Evolutionary conservation across 1,140 invertebrate genomes (phyloP), one percentile per base, ranked within the genome.

Genomic region (Drosophila busckii): DNA sequence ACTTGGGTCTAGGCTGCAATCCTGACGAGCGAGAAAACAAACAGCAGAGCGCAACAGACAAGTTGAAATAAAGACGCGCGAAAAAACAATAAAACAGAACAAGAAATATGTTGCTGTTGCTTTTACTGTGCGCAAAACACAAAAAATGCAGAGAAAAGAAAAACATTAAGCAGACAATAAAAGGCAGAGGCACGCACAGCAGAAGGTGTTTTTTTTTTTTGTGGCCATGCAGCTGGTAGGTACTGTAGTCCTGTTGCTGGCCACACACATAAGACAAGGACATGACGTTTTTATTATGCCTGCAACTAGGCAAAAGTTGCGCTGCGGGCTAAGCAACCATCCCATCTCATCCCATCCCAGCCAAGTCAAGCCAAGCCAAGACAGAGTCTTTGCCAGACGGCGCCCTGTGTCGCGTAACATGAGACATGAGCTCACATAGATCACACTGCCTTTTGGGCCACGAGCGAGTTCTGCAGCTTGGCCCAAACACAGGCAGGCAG

Each of bases 211-310:
- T 13, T 20, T 19, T 20, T 46, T 48, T 32, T 20, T 19, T 10
- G 5, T 28, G 49, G 34, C 23, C 59, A 16, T 56, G 35, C n/a
- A n/a, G n/a, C n/a, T n/a, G n/a, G n/a, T n/a, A n/a, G n/a, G n/a
- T n/a, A n/a, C n/a, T n/a, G n/a, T n/a, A n/a, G 65, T 65, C 62
- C 62, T 65, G 62, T 42, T 64, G 40, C 40, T 45, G 66, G 61
- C 70, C 66, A 66, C 71, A 70, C 73, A 62, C 46, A 59, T 15
- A 41, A 49, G 67, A 75, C 75, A 73, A 80, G 73, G 73, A 80
- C 73, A 69, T 80, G 73, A 80, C 73, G 50, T 80, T 80, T 80
- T 80, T 78, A 78, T 80, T 78, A 78, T 73, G 70, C 61, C 50
- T 19, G 37, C 34, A 50, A 35, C 69, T 12, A 28, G 10, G 41